Conservation (phyloP, 2,888 invertebrate genomes). For the Trissoscelio sp. region DNA sequence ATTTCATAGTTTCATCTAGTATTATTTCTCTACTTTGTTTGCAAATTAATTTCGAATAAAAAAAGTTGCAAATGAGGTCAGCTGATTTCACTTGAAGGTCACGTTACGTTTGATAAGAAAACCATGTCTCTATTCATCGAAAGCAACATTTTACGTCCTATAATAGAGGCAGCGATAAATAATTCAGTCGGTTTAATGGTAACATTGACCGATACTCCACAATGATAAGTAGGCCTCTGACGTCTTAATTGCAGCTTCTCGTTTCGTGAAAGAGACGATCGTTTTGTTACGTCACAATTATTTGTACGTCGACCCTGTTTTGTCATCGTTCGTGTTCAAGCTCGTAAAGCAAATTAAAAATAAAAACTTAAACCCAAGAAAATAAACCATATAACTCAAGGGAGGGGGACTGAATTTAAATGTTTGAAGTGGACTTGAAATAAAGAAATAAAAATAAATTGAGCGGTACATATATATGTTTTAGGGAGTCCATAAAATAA, state of each 20-base stretch:
- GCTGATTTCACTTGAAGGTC: conserved; percentile 26
- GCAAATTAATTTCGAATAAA: conserved; percentile 23
- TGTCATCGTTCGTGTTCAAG: conserved; percentile 1
- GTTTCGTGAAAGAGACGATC: conserved; percentile 42
- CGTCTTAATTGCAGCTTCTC: conserved; percentile 62
- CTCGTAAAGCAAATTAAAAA: too few species aligned
- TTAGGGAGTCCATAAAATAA: too few species aligned
- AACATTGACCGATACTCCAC: conserved; percentile 44
- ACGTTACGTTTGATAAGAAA: conserved; percentile 40
- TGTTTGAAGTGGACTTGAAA: too few species aligned
- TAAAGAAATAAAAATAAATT: too few species aligned
- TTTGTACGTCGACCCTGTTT: conserved; percentile 38
- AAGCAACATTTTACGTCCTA: conserved; percentile 24
- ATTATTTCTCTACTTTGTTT: too few species aligned
- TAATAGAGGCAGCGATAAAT: conserved; percentile 55
- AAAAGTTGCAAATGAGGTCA: background rate
- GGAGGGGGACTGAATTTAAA: too few species aligned
- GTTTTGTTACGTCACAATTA: conserved; percentile 19
- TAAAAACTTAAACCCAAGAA: too few species aligned
- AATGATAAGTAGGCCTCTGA: conserved; percentile 52
- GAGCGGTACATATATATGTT: too few species aligned
- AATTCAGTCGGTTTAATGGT: conserved; percentile 44
- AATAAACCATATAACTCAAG: too few species aligned
- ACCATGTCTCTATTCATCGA: conserved; percentile 19
- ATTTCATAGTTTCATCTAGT: too few species aligned